Conservation (phyloP, 2,888 invertebrate genomes). For the Eurytoma adleriae region DNA sequence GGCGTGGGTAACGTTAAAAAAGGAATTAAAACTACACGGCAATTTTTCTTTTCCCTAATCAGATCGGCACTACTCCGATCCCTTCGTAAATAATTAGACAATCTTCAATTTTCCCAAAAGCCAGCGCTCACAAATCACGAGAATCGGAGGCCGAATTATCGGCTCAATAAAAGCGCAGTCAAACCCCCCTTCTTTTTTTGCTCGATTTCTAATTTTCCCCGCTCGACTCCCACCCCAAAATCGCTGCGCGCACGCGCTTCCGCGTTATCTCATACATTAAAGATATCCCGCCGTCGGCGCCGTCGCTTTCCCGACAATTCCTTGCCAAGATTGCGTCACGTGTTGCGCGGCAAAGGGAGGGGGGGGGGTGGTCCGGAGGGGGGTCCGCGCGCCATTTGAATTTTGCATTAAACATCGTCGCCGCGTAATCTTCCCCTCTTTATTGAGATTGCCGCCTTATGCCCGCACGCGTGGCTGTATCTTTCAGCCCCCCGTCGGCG, state of each 20-base stretch:
- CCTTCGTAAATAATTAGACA: no score
- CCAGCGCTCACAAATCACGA: no score
- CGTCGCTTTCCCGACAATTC: constrained; percentile 68
- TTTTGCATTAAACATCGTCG: constrained; percentile 74
- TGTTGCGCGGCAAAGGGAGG: constrained; percentile 59
- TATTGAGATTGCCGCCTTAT: constrained; percentile 62
- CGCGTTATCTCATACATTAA: constrained; percentile 69
- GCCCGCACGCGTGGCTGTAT: not conserved
- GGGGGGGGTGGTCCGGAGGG: constrained; percentile 31
- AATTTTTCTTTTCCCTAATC: no score
- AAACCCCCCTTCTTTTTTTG: not conserved
- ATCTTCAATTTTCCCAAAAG: no score
- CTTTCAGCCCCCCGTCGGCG: not conserved
- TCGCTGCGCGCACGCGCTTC: constrained; percentile 27
- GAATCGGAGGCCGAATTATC: no score
- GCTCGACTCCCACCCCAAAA: constrained; percentile 12
- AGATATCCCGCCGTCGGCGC: constrained; percentile 60
- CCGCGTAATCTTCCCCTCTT: constrained; percentile 67
- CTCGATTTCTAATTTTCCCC: constrained; percentile 33
- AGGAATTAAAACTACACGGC: no score
- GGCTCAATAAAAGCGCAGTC: not conserved
- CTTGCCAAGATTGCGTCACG: constrained; percentile 71
- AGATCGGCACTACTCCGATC: no score
- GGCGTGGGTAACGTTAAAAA: no score
- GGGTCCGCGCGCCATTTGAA: constrained; percentile 67